These are phyloP conservation scores for Drosophila bocqueti DNA, from an alignment of 1,140 invertebrate species.

Conservation along the genomic window DNA sequence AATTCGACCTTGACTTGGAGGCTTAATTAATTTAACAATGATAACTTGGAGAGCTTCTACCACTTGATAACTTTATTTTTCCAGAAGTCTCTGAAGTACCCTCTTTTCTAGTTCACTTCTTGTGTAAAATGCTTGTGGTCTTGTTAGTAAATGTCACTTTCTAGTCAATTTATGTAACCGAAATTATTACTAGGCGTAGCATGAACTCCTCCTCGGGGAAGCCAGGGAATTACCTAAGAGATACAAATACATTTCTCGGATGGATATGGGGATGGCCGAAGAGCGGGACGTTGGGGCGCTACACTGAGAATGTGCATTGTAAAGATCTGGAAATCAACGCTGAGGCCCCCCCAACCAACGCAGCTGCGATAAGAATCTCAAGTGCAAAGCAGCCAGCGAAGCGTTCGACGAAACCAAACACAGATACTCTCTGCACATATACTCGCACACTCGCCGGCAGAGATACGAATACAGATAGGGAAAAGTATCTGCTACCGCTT, in stretches of 20 bases:
- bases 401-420: constrained; percentile 74
- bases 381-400: constrained; percentile 79
- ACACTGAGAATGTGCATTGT: constrained; percentile 65
- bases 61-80: constrained; percentile 3
- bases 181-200: constrained; percentile 22
- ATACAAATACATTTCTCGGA: constrained; percentile 11
- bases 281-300: neutral
- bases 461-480: constrained; percentile 34
- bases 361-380: constrained; percentile 74
- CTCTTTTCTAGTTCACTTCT: neutral
- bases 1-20: neutral
- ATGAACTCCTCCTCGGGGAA: neutral
- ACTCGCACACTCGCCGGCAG: constrained; percentile 6
- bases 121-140: constrained; percentile 5
- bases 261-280: constrained; percentile 3
- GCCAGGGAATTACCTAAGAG: constrained; percentile 28
- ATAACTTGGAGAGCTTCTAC: neutral
- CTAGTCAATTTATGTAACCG: constrained; percentile 39
- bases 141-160: constrained; percentile 17
- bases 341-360: constrained; percentile 42
- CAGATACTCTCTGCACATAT: constrained; percentile 23
- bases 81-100: constrained; percentile 1
- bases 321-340: constrained; percentile 75
- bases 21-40: neutral
- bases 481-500: constrained; percentile 63